These are phyloP conservation scores for Neolamprologus kungweensis DNA, from an alignment of 2,113 vertebrate species.

Conservation along the genomic window DNA sequence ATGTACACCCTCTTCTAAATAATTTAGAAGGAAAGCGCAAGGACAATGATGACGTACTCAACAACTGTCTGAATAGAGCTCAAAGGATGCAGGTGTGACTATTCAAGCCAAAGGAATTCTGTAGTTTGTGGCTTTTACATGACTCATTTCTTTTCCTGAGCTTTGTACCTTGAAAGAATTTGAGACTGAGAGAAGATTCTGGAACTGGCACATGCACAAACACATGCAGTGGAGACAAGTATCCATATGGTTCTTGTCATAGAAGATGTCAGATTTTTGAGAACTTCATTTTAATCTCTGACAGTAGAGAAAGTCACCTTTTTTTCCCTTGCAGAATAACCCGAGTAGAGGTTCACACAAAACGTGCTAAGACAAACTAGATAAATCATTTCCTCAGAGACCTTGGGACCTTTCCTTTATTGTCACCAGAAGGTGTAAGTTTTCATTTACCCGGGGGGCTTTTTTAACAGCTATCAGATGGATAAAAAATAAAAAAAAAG, in stretches of 20 bases:
- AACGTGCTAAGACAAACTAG: background rate
- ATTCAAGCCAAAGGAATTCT: background rate
- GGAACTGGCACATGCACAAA: background rate
- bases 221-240: background rate
- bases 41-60: background rate
- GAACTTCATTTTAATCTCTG: background rate
- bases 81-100: background rate
- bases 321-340: background rate
- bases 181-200: background rate
- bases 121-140: background rate
- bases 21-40: background rate
- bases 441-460: background rate
- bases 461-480: background rate
- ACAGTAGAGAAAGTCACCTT: background rate
- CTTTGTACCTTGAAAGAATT: background rate
- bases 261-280: background rate
- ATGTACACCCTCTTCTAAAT: background rate
- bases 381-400: background rate
- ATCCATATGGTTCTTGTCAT: background rate
- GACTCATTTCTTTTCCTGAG: background rate
- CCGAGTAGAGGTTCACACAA: background rate
- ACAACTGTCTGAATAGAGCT: background rate
- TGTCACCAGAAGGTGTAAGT: background rate
- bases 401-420: background rate
- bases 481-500: fast-evolving